Evolutionary conservation across 2,888 invertebrate species (phyloP), one percentile per base, ranked within the genome.

Genomic region (Cloeon dipterum): DNA sequence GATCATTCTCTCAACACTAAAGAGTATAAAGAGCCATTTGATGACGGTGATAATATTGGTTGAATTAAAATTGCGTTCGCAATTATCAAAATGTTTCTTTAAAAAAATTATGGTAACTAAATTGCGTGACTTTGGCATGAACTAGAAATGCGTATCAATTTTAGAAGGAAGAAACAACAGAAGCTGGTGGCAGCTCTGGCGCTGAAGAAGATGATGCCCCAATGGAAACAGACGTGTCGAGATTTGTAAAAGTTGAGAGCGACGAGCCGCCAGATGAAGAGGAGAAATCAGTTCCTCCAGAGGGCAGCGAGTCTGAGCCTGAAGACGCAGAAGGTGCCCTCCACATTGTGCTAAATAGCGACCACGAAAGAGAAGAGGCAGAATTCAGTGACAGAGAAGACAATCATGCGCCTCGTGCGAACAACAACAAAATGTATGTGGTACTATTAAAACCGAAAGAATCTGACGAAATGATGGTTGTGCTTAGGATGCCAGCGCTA

Each of bases 261-360:
- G 37, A 33, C 10, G 20, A 17, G 10, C 25, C 35, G 10, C 18
- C 36, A 5, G 36, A 23, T 10, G 40, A 36, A 16, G 26, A 19
- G 11, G 32, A 35, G 18, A 20, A 18, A 16, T 34, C n/a, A n/a
- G n/a, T n/a, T n/a, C 10, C 8, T 5, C 46, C 46, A 26, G 49
- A 47, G 21, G 49, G 45, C 42, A 44, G 52, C 33, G 53, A 62
- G 36, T 59, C 62, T 20, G 61, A 61, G 38, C 66, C 65, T 44
- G 68, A 66, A 32, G 66, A 65, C 49, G 69, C 68, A 48, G 65
- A 68, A 43, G 73, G 68, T 52, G 74, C 29, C 74, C 52, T 71
- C 70, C 50, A 71, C 71, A 44, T 75, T 77, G 1, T 78, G 79
- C 58, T 74, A 74, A 2, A 75, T 74, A 46, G 29, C 60, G 76